Percentiles rank a stretch among this genome's conserved stretches.
Evolutionary conservation across 2,888 invertebrate species (phyloP).

Genomic region (Dione juno): DNA sequence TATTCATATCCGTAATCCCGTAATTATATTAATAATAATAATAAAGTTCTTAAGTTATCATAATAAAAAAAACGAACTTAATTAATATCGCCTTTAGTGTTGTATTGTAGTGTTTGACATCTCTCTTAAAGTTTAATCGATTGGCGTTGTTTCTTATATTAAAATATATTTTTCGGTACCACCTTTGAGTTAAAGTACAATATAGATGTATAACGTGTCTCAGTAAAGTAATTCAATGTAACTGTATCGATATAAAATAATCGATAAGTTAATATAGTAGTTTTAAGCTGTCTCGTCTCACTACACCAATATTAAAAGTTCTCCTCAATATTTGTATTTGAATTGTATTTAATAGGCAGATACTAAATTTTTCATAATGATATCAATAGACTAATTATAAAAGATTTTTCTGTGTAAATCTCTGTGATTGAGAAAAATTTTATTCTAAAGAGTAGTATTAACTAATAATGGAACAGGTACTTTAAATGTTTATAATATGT

Average conservation of each 20-base stretch:
- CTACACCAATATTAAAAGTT: slow-evolving; percentile 71
- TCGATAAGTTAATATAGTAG: slow-evolving; percentile 71
- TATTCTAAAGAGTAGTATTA: slow-evolving; percentile 82
- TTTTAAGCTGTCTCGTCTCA: slow-evolving; percentile 78
- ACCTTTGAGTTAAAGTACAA: slow-evolving; percentile 83
- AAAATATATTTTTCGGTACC: slow-evolving; percentile 79
- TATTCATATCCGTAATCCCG: slow-evolving; percentile 76
- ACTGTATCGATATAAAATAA: slow-evolving; percentile 74
- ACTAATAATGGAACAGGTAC: slow-evolving; percentile 69
- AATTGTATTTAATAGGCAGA: slow-evolving; percentile 70
- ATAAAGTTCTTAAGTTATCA: slow-evolving; percentile 67
- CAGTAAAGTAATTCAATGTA: slow-evolving; percentile 72
- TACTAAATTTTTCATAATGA: slow-evolving; percentile 76
- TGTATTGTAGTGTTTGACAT: slow-evolving; percentile 63
- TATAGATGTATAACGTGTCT: slow-evolving; percentile 76
- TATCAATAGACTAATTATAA: slow-evolving; percentile 78
- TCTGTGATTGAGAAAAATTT: slow-evolving; percentile 79
- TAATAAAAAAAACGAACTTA: slow-evolving; percentile 63
- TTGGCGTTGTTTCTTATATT: slow-evolving; percentile 75
- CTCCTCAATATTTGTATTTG: slow-evolving; percentile 70
- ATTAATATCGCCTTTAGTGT: slow-evolving; percentile 73
- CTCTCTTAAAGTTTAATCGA: slow-evolving; percentile 69
- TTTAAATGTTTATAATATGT: slow-evolving; percentile 47
- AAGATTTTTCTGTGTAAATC: slow-evolving; percentile 74
- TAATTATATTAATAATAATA: slow-evolving; percentile 60